Evolutionary conservation across 1,140 invertebrate genomes (phyloP), one percentile per base, ranked within the genome.

Genomic region (Drosophila malerkotliana): DNA sequence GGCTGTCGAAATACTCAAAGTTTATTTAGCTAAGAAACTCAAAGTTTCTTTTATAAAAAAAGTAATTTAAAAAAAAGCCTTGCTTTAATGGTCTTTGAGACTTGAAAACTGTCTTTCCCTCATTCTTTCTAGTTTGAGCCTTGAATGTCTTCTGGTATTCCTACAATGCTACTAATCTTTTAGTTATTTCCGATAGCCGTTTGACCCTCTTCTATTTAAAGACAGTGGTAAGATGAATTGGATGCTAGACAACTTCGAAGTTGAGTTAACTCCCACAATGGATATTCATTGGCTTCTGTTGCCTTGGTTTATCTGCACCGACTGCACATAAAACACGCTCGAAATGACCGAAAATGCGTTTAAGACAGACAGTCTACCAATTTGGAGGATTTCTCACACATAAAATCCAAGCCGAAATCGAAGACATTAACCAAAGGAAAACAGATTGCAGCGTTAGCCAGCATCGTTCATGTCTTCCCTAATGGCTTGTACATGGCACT

Each of bases 331-430:
- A 85, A 82, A 87, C 79, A 82, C 58, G 52, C 41, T 74, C 39
- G 24, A 18, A 81, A 84, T 73, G 51, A 60, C 64, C 61, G 47
- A 64, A 64, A 77, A 83, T 85, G 81, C 72, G 73, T 76, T 59
- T 45, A 37, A 52, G 62, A 73, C 58, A 78, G 79, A 72, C 64
- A 76, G 58, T 68, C 72, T 61, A 28, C 59, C 54, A 51, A 48
- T 54, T 64, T 63, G 72, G 52, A 58, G 55, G 54, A 75, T 87
- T 87, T 87, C 78, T 79, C 82, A 87, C 82, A 87, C 82, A 87
- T 79, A 87, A 87, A 79, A 63, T 49, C 34, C 67, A 44, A 69
- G 67, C 48, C 54, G 47, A 83, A 85, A 81, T 87, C 82, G 74
- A 72, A 85, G 77, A 75, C 78, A 87, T 82, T 87, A 87, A 80